A percentile compares a stretch with the other conserved stretches of the same genome.
Conservation (phyloP, 2,888 invertebrate genomes). For the Tiphia femorata region DNA sequence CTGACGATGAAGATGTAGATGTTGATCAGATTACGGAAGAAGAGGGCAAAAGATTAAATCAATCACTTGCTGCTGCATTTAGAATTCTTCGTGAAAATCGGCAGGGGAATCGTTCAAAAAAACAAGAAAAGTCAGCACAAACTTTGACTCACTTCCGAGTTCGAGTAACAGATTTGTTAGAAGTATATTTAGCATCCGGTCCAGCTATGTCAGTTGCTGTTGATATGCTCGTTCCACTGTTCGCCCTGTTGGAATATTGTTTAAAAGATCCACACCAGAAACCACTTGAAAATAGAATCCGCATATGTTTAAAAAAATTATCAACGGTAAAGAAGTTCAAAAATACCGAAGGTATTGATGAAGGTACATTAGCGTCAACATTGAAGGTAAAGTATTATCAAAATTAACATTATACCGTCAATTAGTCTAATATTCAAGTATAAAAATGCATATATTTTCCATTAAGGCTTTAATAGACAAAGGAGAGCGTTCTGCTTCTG, state of each 20-base stretch:
- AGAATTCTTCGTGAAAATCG: constrained; percentile 71
- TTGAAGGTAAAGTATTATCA: constrained; percentile 44
- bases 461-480: constrained; percentile 75
- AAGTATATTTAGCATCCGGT: constrained; percentile 79
- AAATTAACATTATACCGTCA: neutral
- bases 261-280: constrained; percentile 78
- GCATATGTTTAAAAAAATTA: constrained; percentile 75
- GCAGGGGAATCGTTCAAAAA: constrained; percentile 58
- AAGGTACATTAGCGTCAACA: constrained; percentile 72
- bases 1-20: constrained; percentile 79
- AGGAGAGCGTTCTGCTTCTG: constrained; percentile 74
- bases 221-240: constrained; percentile 78
- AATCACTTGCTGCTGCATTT: constrained; percentile 82
- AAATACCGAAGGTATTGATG: constrained; percentile 72
- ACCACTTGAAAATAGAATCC: constrained; percentile 76
- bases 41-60: constrained; percentile 80
- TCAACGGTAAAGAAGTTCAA: constrained; percentile 75
- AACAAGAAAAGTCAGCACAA: constrained; percentile 76
- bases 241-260: constrained; percentile 78
- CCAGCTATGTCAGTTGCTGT: constrained; percentile 78
- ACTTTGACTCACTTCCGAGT: constrained; percentile 80
- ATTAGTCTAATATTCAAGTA: neutral
- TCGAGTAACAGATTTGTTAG: constrained; percentile 81
- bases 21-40: constrained; percentile 82
- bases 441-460: constrained; percentile 2